Percentiles rank a stretch among this genome's conserved stretches.
These are phyloP conservation scores for Macheiramphus alcinus DNA, from an alignment of 2,113 vertebrate species.

Conservation along the genomic window DNA sequence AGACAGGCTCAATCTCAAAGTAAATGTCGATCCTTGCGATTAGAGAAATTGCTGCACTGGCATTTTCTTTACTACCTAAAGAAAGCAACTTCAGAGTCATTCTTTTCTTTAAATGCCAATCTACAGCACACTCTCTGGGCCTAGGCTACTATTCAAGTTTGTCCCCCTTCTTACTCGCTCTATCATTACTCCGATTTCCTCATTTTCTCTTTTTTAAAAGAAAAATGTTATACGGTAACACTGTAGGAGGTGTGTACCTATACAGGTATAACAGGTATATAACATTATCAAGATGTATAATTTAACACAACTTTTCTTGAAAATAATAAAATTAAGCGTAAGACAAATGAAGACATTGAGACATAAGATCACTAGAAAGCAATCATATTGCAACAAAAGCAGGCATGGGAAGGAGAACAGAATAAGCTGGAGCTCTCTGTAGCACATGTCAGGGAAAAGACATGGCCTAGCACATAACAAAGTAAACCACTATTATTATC, in stretches of 20 bases:
- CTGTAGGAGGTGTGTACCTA: background rate
- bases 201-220: background rate
- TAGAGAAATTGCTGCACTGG: background rate
- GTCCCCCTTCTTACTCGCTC: background rate
- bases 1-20: background rate
- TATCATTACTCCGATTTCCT: background rate
- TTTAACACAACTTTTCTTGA: background rate
- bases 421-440: background rate
- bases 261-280: background rate
- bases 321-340: background rate
- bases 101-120: background rate
- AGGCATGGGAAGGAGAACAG: background rate
- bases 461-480: background rate
- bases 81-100: background rate
- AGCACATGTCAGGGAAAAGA: background rate
- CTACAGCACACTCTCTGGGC: background rate
- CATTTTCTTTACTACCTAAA: background rate
- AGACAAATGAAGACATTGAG: background rate
- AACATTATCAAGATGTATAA: background rate
- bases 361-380: background rate
- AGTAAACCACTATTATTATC: background rate
- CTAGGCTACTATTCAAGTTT: background rate
- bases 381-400: background rate
- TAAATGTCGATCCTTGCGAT: slow-evolving; percentile 5
- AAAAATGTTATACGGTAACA: background rate